Evolutionary conservation across 2,888 invertebrate species (phyloP).

Genomic region (Dromius quadrimaculatus): DNA sequence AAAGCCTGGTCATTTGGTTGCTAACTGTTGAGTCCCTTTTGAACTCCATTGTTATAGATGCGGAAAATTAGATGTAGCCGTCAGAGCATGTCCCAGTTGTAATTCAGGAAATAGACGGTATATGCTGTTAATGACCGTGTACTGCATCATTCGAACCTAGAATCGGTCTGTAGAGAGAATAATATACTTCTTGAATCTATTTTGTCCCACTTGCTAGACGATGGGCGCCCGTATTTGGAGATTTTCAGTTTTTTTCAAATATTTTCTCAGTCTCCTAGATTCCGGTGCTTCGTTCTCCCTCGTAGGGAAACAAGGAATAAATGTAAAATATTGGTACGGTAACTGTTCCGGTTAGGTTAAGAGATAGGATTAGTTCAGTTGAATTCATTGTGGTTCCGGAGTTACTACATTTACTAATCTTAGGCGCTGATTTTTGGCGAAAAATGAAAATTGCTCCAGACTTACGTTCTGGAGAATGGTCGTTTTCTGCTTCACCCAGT

Average conservation of each 20-base stretch:
- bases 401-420: conserved; percentile 4
- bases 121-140: neutral
- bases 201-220: no score
- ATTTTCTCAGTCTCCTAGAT: no score
- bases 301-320: neutral
- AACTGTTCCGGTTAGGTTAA: conserved; percentile 15
- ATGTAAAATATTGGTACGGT: no score
- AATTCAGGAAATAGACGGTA: no score
- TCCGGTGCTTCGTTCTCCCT: no score
- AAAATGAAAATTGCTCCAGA: conserved; percentile 27
- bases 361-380: neutral
- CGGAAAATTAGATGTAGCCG: no score
- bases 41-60: no score
- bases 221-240: no score
- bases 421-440: conserved; percentile 29
- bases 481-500: conserved; percentile 33
- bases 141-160: neutral
- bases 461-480: neutral
- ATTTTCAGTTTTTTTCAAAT: no score
- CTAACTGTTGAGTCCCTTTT: no score
- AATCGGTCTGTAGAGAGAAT: neutral
- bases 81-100: no score
- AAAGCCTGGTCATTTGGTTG: no score
- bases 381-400: conserved; percentile 6
- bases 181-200: neutral